A percentile compares a stretch with the other conserved stretches of the same genome.
phyloP scores from a whole-genome alignment of 2,888 invertebrate species.

The Stenodema calcarata region DNA sequence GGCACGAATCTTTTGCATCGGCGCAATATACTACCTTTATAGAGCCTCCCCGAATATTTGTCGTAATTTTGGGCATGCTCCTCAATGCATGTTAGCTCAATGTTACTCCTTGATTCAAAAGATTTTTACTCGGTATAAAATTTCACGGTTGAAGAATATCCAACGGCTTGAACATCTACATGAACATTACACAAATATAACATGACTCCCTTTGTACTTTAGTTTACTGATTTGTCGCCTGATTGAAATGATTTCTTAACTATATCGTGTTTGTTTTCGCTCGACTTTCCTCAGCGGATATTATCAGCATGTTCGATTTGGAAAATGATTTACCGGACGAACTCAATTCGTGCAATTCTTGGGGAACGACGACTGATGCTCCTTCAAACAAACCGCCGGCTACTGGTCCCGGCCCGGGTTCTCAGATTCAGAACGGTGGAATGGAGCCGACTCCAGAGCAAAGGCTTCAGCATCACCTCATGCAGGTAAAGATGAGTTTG shows the following conservation, averaged over 20 bases:
- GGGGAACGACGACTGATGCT: slow-evolving; percentile 71
- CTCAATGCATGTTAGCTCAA: slow-evolving; percentile 11
- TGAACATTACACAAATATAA: slow-evolving; percentile 35
- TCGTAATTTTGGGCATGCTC: slow-evolving; percentile 8
- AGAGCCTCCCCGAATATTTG: background rate
- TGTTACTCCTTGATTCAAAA: background rate
- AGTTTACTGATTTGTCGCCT: background rate
- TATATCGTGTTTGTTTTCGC: background rate
- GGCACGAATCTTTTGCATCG: background rate
- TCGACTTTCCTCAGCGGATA: slow-evolving; percentile 66
- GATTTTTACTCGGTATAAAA: background rate
- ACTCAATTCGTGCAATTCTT: slow-evolving; percentile 66
- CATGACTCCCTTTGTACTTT: background rate
- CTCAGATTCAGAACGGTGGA: slow-evolving; percentile 53
- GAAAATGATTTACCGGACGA: slow-evolving; percentile 93
- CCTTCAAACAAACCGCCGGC: slow-evolving; percentile 75
- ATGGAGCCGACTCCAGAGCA: slow-evolving; percentile 51
- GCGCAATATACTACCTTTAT: background rate
- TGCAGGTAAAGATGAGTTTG: slow-evolving; percentile 37
- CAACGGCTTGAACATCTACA: background rate
- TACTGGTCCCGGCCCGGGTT: slow-evolving; percentile 77
- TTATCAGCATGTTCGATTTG: slow-evolving; percentile 85
- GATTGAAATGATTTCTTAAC: background rate
- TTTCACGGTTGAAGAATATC: background rate
- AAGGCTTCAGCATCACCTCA: slow-evolving; percentile 53